Percentiles rank a stretch among this genome's conserved stretches.
These are phyloP conservation scores for Daphoenositta chrysoptera DNA, from an alignment of 2,113 vertebrate genomes.

Conservation along the genomic window DNA sequence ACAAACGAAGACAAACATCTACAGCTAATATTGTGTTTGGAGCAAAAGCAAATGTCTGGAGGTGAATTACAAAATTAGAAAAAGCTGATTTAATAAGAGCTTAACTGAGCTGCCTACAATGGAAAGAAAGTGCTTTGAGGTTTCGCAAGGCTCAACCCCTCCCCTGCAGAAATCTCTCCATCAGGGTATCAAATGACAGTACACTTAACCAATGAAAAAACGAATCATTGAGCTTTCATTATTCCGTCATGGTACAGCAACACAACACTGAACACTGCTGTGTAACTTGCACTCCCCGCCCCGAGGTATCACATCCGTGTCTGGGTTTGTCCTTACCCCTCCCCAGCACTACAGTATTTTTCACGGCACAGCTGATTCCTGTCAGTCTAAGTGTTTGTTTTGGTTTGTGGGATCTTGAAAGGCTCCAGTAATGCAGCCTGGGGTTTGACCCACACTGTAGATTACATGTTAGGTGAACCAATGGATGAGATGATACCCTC, in stretches of 20 bases:
- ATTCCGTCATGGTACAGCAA: background rate
- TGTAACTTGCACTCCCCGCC: background rate
- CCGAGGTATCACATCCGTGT: background rate
- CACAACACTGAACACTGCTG: background rate
- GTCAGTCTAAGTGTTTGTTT: background rate
- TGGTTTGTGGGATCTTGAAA: background rate
- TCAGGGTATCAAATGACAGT: slow-evolving; percentile 2
- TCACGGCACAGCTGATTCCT: background rate
- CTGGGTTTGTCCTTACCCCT: background rate
- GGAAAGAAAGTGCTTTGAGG: slow-evolving; percentile 52
- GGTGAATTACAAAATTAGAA: slow-evolving; percentile 45
- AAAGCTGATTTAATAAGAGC: slow-evolving; percentile 24
- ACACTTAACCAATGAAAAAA: background rate
- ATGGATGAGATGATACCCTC: background rate
- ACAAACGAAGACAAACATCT: slow-evolving; percentile 26
- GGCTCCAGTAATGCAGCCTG: background rate
- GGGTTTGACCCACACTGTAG: background rate
- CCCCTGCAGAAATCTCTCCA: background rate
- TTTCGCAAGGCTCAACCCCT: background rate
- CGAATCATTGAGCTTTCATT: background rate
- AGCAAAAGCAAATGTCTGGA: slow-evolving; percentile 47
- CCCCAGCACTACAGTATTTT: background rate
- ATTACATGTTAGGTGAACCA: background rate
- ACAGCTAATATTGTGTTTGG: slow-evolving; percentile 17
- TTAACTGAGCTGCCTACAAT: slow-evolving; percentile 2